Percentiles rank a stretch among this genome's conserved stretches.
These are phyloP conservation scores for Tortricodes alternella DNA, from an alignment of 2,888 invertebrate genomes.

Conservation along the genomic window DNA sequence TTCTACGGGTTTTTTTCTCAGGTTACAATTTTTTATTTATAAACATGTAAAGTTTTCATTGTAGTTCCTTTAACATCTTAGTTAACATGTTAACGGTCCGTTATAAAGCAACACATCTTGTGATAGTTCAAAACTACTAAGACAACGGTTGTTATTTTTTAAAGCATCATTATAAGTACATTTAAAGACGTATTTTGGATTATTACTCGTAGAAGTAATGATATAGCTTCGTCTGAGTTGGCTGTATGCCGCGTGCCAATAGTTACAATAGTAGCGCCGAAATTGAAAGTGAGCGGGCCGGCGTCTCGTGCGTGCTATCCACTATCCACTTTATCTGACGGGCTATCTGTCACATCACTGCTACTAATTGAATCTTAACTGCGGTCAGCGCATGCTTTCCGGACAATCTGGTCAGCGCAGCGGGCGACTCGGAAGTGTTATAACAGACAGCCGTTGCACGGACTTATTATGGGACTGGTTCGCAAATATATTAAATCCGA, in stretches of 20 bases:
- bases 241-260: constrained; percentile 47
- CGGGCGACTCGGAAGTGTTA: not conserved
- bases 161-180: not conserved
- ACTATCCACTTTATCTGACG: constrained; percentile 12
- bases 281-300: constrained; percentile 62
- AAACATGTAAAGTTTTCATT: not conserved
- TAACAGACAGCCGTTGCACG: not conserved
- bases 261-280: constrained; percentile 54
- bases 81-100: too few relatives aligned
- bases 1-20: not conserved
- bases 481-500: too few relatives aligned
- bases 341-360: constrained; percentile 33
- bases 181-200: not conserved
- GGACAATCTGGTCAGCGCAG: constrained; percentile 2
- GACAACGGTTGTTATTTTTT: not conserved
- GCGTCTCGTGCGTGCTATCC: constrained; percentile 45
- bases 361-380: constrained; percentile 24
- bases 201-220: not conserved
- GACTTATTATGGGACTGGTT: too few relatives aligned
- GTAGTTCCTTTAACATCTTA: too few relatives aligned
- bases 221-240: constrained; percentile 32
- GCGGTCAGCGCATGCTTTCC: not conserved
- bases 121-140: not conserved
- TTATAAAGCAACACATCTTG: not conserved
- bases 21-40: not conserved